Evolutionary conservation across 2,113 vertebrate species (phyloP).

Genomic region (Onychorhynchus coronatus): DNA sequence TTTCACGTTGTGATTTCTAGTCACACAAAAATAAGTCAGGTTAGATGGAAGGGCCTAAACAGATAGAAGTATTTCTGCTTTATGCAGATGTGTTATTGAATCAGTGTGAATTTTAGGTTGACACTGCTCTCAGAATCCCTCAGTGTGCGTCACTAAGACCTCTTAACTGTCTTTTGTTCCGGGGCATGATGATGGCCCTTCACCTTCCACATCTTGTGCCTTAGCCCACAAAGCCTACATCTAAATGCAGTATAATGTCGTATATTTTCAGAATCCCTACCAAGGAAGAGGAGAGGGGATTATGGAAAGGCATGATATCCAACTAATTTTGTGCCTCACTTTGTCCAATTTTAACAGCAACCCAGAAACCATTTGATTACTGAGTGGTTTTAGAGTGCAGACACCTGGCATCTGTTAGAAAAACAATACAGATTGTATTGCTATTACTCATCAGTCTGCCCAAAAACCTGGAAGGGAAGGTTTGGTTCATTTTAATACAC

Average conservation of each 20-base stretch:
- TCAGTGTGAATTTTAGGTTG: neutral
- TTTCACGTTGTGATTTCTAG: neutral
- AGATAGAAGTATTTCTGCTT: neutral
- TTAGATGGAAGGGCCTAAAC: neutral
- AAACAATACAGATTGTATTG: neutral
- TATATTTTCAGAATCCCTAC: neutral
- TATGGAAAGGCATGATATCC: neutral
- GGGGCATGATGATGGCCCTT: neutral
- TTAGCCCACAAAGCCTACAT: neutral
- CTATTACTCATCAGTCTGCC: neutral
- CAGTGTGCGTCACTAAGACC: neutral
- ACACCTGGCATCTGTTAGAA: neutral
- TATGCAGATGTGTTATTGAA: neutral
- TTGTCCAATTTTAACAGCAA: neutral
- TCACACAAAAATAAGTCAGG: neutral
- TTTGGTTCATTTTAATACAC: neutral
- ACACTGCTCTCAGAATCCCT: neutral
- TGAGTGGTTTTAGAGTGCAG: neutral
- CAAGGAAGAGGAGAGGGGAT: neutral
- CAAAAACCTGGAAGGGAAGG: neutral
- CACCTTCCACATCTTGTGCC: neutral
- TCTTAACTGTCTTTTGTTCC: slow-evolving; percentile 25
- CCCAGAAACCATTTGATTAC: neutral
- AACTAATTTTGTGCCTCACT: neutral
- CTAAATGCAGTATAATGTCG: neutral